Conservation (phyloP, 1,140 invertebrate genomes). For the Zaprionus camerounensis region DNA sequence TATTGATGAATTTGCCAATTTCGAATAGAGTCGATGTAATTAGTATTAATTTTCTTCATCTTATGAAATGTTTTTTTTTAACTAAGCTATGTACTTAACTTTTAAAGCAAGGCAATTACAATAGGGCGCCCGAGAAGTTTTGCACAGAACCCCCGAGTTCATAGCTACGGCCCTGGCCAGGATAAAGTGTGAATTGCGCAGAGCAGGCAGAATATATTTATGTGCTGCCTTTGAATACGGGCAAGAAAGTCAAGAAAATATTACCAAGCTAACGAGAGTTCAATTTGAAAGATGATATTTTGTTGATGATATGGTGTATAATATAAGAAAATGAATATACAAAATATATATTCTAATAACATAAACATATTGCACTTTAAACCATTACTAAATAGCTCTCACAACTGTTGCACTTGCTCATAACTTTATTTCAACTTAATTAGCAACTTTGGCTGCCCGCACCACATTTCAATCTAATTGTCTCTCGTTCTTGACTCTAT, state of each 20-base stretch:
- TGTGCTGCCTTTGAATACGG: background rate
- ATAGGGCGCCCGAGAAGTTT: no score
- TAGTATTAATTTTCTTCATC: no score
- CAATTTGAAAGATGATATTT: background rate
- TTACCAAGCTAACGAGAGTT: background rate
- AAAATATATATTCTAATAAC: background rate
- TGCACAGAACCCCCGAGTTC: no score
- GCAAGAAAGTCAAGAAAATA: background rate
- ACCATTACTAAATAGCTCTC: background rate
- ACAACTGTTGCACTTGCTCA: background rate
- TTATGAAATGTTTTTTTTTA: no score
- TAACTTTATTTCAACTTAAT: background rate
- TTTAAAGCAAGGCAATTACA: no score
- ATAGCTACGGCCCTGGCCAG: no score
- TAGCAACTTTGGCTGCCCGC: background rate
- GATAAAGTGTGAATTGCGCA: background rate
- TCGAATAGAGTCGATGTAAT: no score
- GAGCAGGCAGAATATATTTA: background rate
- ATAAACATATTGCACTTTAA: background rate
- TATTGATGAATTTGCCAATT: no score
- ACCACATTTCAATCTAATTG: constrained; percentile 10
- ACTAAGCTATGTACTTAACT: no score
- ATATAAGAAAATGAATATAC: background rate
- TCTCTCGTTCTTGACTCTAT: background rate
- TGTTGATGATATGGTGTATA: background rate